Percentiles rank a stretch among this genome's conserved stretches.
phyloP scores from a whole-genome alignment of 2,888 invertebrate species.

The Andricus curvator region DNA sequence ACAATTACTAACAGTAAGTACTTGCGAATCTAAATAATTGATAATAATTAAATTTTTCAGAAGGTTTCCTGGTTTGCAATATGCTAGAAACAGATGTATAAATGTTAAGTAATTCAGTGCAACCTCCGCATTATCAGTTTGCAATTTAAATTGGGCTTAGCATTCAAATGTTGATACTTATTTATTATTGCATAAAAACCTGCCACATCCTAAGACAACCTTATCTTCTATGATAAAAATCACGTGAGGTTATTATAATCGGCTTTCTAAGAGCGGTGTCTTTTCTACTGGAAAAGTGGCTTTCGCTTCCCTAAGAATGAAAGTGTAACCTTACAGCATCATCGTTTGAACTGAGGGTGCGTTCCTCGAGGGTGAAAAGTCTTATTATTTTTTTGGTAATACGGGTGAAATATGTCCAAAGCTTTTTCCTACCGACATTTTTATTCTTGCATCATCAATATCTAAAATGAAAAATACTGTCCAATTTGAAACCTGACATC shows the following conservation, averaged over 20 bases:
- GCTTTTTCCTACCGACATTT: background rate
- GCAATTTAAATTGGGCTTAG: background rate
- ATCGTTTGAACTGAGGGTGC: conserved; percentile 2
- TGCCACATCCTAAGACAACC: background rate
- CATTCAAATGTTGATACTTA: background rate
- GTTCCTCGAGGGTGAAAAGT: background rate
- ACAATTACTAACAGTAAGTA: too few relatives aligned
- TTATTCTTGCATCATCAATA: background rate
- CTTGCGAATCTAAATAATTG: background rate
- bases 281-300: background rate
- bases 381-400: conserved; percentile 20
- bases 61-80: background rate
- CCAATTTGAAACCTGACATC: background rate
- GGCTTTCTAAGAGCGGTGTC: background rate
- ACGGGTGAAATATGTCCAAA: conserved; percentile 1
- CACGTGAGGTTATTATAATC: background rate
- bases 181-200: background rate
- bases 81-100: background rate
- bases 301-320: background rate
- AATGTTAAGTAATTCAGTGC: background rate
- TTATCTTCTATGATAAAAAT: background rate
- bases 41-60: background rate
- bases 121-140: background rate
- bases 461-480: background rate
- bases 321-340: background rate